phyloP scores from a whole-genome alignment of 2,797 vertebrate species.

The Acrossocheilus wenchowensis region DNA sequence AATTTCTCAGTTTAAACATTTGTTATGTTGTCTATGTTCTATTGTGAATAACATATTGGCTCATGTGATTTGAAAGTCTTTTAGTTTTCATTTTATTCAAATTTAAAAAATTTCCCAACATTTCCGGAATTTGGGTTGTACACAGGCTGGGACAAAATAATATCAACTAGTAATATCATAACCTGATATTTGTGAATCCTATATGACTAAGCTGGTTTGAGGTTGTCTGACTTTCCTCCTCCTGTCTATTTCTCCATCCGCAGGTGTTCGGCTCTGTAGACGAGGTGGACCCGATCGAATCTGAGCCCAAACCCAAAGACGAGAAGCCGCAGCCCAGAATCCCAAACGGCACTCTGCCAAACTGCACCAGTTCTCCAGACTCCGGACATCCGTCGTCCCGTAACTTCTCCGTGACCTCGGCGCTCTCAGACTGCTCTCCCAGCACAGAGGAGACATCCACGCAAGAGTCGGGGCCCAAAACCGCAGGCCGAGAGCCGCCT shows the following conservation, averaged over 20 bases:
- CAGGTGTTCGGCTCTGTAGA: constrained; percentile 94
- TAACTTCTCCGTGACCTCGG: constrained; percentile 77
- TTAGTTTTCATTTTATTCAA: no score
- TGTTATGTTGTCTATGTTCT: no score
- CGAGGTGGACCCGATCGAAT: constrained; percentile 79
- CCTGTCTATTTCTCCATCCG: neutral
- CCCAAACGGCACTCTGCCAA: constrained; percentile 75
- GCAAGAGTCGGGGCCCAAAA: constrained; percentile 68
- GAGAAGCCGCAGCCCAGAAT: constrained; percentile 73
- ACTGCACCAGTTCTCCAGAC: constrained; percentile 78
- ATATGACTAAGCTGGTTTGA: neutral
- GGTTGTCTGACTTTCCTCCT: neutral
- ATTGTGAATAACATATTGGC: no score
- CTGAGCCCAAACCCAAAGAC: constrained; percentile 78
- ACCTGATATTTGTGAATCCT: neutral
- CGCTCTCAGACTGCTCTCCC: constrained; percentile 79
- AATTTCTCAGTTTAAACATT: no score
- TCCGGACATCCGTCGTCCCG: constrained; percentile 82
- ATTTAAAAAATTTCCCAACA: no score
- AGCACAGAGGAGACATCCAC: constrained; percentile 77
- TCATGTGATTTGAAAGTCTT: no score
- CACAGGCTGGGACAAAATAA: neutral
- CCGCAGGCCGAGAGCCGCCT: constrained; percentile 52
- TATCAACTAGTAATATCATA: neutral
- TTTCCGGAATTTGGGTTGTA: no score